Base-by-base conservation (phyloP, 1,140 invertebrate species). In the Cotesia vestalis region DNA sequence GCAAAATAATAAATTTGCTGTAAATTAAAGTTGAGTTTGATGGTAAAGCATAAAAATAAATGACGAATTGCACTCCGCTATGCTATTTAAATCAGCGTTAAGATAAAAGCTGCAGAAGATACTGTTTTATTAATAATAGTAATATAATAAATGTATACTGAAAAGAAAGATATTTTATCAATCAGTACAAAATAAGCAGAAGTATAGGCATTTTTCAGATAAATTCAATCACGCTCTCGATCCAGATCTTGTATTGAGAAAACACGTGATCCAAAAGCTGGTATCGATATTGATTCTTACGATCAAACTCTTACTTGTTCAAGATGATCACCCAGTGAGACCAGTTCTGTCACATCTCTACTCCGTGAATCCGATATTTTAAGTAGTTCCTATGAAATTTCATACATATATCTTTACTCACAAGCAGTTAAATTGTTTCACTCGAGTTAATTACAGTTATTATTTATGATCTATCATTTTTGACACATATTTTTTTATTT, bases 281-380 rank as follows among this genome's bases (percentile, higher is more conserved):
- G 14, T n/a, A 62, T 71, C 52, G 51, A 64, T 46, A 51, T 51
- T 12, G 34, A 17, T 17, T 27, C 27, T 27, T 27, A 27, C 27
- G 27, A 27, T 27, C 27, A 27, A 52, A 80, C 71, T 88, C 92
- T 94, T 94, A 94, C 93, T 94, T 94, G 93, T 87, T 94, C 92
- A 83, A 95, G 90, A 79, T 92, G 91, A 88, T 94, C 93, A 82
- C 92, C 91, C 84, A 94, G 89, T 78, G 87, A 89, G 83, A 92
- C 89, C 82, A 93, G 89, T 84, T 93, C 92, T 84, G 90, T 90
- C 78, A 94, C 88, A 86, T 92, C 91, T 88, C 88, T 90, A 84
- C 89, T 90, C 80, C 89, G 90, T 77, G 89, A 89, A 86, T 94
- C 91, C 87, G 92, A 90, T 83, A 90, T 85, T 87, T 92, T 93